Base-by-base conservation (phyloP, 2,113 vertebrate genomes). In the Manacus vitellinus region DNA sequence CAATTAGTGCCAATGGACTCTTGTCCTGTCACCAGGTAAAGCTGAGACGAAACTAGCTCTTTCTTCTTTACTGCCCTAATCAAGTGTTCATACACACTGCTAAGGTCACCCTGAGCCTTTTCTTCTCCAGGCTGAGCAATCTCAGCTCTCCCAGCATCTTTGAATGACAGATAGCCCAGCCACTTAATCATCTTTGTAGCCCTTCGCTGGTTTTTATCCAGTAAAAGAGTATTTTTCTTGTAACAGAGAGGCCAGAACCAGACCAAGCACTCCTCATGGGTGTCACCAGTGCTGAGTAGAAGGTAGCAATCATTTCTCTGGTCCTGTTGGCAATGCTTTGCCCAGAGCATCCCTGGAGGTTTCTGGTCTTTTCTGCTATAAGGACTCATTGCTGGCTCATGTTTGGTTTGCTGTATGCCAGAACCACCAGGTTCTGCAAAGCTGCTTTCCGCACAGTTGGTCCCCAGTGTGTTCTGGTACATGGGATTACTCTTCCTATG, bases 1-100 rank as follows among this genome's bases (percentile, higher is more conserved):
- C 9, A 70, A 0, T 43, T 65, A 76, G 61, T 24, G 14, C 1
- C 4, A 19, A 15, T 1, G 0, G 8, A 35, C 22, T 79, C 47
- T 62, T 79, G 22, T 83, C 25, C 27, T 67, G 20, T 59, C 33
- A 63, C 10, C 22, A 58, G 22, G 4, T 6, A 66, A 8, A 9
- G 10, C 25, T 43, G 16, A 70, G 33, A 67, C 68, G 52, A 76
- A 8, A 9, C 9, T 63, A 28, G 5, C 6, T 49, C 30, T 23
- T 6, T 51, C 21, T 62, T 79, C n/a, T 71, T 83, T 28, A 27
- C 8, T 89, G 5, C 8, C 8, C 4, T 7, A 4, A 9, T 58
- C 41, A 67, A 10, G 28, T 47, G 24, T 51, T 55, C 16, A 31
- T 12, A 49, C 14, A 51, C 28, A 61, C 25, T 23, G 6, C 7